Evolutionary conservation across 2,888 invertebrate genomes (phyloP), one percentile per base, ranked within the genome.

Genomic region (Lapara coniferarum): DNA sequence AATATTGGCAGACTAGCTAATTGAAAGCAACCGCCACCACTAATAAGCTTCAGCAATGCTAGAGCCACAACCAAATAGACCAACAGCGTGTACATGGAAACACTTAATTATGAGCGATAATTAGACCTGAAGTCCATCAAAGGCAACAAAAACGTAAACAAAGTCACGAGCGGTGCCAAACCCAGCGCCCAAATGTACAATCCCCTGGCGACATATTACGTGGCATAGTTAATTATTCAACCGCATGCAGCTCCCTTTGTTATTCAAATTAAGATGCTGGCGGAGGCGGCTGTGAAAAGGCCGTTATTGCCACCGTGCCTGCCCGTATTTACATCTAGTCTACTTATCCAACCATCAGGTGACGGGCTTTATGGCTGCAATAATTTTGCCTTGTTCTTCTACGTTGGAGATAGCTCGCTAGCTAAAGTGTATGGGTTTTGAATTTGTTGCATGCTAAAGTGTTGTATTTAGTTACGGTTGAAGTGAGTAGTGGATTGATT

Each of bases 191-290:
- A 69, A 69, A 69, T 37, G 57, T 58, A 37, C 53, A 37, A 52
- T 69, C 44, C 55, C 55, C 53, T 10, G 46, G 63, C 44, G 68
- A 69, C 52, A 69, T 53, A 69, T 59, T 63, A 52, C 68, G 25
- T 44, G 30, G 51, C 56, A 75, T 75, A 80, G 83, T 84, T 87
- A 85, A 89, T 89, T 89, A 89, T 89, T 89, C 89, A 81, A 74
- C 77, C 84, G 78, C 89, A 89, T 89, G 89, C 83, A 81, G 79
- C 78, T 78, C 82, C 86, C 89, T 89, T 89, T 89, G 89, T 88
- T 85, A 89, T 89, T 89, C 87, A 87, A 89, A 89, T 89, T 78
- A 83, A 79, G 79, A 77, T 63, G 63, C 63, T 63, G 63, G 63
- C 63, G 49, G 63, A 49, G 63, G 46, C 46, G 46, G 19, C 46